Conservation (phyloP, 64 coral and sea anemone genomes). For the Porites lutea region DNA sequence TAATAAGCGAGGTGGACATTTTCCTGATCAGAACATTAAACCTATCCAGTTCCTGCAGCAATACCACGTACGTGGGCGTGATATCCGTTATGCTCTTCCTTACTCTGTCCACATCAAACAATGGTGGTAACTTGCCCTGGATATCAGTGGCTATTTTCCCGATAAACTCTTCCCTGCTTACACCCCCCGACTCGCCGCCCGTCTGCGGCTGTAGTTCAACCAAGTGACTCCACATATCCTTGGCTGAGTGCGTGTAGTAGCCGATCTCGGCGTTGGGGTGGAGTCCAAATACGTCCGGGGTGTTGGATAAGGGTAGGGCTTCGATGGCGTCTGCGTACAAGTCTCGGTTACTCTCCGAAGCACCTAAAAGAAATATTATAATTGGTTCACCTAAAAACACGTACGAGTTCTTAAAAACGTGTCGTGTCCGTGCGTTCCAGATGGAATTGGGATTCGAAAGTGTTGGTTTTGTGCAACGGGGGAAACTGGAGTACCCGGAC, state of each 20-base stretch:
- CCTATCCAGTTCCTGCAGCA: slow-evolving; percentile 96
- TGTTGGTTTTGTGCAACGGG: no score
- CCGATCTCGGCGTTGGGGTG: slow-evolving; percentile 99
- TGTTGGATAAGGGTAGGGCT: slow-evolving; percentile 90
- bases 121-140: slow-evolving; percentile 90
- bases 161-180: slow-evolving; percentile 97
- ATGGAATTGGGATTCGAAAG: no score
- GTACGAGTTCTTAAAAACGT: no score
- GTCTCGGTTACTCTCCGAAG: slow-evolving; percentile 72
- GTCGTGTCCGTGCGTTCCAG: no score
- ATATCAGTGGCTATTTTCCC: slow-evolving; percentile 98
- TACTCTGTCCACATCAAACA: slow-evolving; percentile 91
- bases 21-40: slow-evolving; percentile 96
- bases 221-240: slow-evolving; percentile 97
- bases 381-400: no score
- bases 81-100: slow-evolving; percentile 93
- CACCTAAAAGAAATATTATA: slow-evolving; percentile 6
- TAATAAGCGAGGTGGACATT: slow-evolving; percentile 96
- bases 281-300: slow-evolving; percentile 96
- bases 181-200: slow-evolving; percentile 90
- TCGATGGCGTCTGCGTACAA: slow-evolving; percentile 91
- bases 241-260: slow-evolving; percentile 96
- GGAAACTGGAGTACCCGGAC: no score
- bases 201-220: slow-evolving; percentile 98
- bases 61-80: slow-evolving; percentile 85